A percentile compares a stretch with the other conserved stretches of the same genome.
These are phyloP conservation scores for Limnephilus marmoratus DNA, from an alignment of 2,888 invertebrate genomes.

Conservation along the genomic window DNA sequence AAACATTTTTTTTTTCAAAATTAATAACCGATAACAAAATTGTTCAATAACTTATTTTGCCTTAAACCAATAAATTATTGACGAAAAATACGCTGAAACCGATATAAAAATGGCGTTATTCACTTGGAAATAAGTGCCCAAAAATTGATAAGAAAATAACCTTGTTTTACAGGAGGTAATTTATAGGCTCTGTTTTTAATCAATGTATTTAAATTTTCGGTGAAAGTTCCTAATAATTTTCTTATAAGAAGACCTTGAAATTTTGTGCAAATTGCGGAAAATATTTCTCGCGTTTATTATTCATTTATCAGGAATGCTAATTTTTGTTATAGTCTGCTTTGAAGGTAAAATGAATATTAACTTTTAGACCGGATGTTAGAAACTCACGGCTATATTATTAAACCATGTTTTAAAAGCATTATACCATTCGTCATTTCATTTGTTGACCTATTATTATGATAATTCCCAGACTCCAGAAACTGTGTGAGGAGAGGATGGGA, in stretches of 20 bases:
- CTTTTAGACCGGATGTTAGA: background rate
- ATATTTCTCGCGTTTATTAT: background rate
- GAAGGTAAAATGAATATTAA: background rate
- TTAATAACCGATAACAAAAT: too few species aligned
- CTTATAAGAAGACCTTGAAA: background rate
- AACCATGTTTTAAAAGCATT: background rate
- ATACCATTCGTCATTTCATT: background rate
- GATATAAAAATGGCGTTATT: background rate
- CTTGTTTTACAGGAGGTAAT: background rate
- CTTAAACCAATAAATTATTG: background rate
- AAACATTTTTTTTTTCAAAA: too few species aligned
- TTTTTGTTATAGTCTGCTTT: background rate
- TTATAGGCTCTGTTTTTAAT: background rate
- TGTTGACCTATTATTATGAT: too few species aligned
- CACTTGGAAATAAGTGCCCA: background rate
- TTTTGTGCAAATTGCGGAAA: background rate
- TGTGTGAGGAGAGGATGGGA: too few species aligned
- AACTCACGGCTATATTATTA: background rate
- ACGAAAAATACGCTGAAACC: background rate
- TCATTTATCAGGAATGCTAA: background rate
- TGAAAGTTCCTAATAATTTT: background rate
- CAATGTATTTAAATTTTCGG: background rate
- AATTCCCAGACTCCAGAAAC: too few species aligned
- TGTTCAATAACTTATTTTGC: background rate
- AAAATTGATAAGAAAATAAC: background rate